Evolutionary conservation across 2,888 invertebrate species (phyloP), one percentile per base, ranked within the genome.

Genomic region (Busseola fusca): DNA sequence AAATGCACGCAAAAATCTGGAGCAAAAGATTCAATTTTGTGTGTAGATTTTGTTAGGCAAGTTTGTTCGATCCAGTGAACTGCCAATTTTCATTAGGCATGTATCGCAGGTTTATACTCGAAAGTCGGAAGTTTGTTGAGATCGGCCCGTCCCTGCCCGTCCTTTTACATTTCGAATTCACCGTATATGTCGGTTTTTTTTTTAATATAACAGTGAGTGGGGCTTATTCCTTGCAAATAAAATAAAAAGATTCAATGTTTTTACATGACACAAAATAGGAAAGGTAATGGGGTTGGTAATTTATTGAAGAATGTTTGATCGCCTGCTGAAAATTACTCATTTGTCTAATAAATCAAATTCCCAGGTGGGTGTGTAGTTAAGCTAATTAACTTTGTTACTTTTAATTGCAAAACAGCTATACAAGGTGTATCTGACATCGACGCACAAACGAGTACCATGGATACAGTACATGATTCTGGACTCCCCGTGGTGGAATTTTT

Each of bases 81-180:
- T 93, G 95, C 90, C 95, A 94, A 94, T 95, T 93, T 93, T 94
- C 94, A 95, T 95, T 95, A 94, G 85, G 85, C 83, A 83, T 87
- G 89, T 74, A 62, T 90, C 89, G 89, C 89, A 88, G 84, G 83
- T 77, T 48, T 67, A 37, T 37, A 73, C 52, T 84, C 86, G 87
- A 87, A 87, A 92, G 89, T 91, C 88, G 86, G 86, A 92, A 93
- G 88, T 93, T 93, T 88, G 90, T 88, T 87, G 87, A 88, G 75
- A 76, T 71, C 78, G 87, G 86, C 78, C 80, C 82, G 76, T 77
- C 84, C 84, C 86, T 86, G 88, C 87, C 90, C 89, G 87, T 90
- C 89, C 89, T 90, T 90, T 90, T 91, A 87, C 91, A 91, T 93
- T 92, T 89, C 74, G 85, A 87, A 91, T 93, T 91, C 88, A 89